Evolutionary conservation across 1,140 invertebrate genomes (phyloP), one percentile per base, ranked within the genome.

Genomic region (Chlorops oryzae): DNA sequence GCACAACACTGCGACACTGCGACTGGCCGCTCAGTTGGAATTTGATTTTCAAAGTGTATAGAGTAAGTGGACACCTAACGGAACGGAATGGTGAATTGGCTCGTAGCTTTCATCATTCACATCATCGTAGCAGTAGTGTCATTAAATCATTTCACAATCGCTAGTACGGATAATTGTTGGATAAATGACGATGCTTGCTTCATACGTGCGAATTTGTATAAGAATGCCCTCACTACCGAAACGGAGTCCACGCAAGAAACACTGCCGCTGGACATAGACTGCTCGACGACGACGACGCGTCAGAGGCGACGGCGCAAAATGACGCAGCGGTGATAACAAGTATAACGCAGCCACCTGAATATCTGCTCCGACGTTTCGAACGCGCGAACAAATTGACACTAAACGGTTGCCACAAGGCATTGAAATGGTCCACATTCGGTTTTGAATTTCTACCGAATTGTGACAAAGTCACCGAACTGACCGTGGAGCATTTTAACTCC

Each of bases 401-500:
- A 10, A 58, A 69, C 42, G 66, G 66, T n/a, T 58, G 51, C 5
- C 53, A 58, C 10, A 63, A 61, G 15, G 53, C 60, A 3, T 32
- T 66, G 34, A 57, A 45, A 9, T 40, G 53, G 0, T 18, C 47
- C 13, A 66, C 59, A 7, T 69, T 61, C 49, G 66, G 66, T 1
- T 17, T 69, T 43, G 66, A 69, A 43, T 66, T 57, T 45, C 34
- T 69, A 40, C 58, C 59, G 10, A 63, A 66, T 28, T 69, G 66
- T 46, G 27, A 34, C 0, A 46, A 58, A 2, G 40, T 69, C 17
- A 51, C 57, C 2, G 56, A 49, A 13, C 13, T 61, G 0, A 38
- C 53, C 18, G 55, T 69, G 6, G 51, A 56, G 18, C 44, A 50
- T 13, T 69, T 69, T 25, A 56, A 61, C n/a, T 45, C 41, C 5